phyloP scores from a whole-genome alignment of 2,888 invertebrate species.

The Ptychoptera albimana region DNA sequence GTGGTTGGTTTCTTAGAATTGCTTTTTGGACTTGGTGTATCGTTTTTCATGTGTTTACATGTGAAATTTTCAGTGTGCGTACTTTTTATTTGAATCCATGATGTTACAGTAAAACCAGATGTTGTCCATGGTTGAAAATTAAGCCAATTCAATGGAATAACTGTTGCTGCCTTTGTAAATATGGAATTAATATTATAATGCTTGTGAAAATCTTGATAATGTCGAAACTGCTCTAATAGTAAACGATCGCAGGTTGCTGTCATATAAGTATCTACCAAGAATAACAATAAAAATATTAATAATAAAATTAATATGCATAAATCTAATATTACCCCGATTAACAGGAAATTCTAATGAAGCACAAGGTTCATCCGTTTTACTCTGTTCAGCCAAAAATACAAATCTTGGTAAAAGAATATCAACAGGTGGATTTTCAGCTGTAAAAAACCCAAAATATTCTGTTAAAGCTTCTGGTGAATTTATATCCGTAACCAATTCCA shows the following conservation, averaged over 20 bases:
- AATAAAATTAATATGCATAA: too few species aligned
- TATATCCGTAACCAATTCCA: conserved; percentile 40
- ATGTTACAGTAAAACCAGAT: conserved; percentile 24
- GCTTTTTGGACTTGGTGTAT: conserved; percentile 20
- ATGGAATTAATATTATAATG: conserved; percentile 20
- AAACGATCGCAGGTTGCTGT: conserved; percentile 19
- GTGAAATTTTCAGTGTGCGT: neutral
- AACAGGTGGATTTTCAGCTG: conserved; percentile 36
- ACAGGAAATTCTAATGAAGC: conserved; percentile 24
- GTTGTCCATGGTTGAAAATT: conserved; percentile 20
- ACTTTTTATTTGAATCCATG: conserved; percentile 22
- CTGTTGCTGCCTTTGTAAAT: conserved; percentile 24
- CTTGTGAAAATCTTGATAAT: conserved; percentile 23
- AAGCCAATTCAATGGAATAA: conserved; percentile 24
- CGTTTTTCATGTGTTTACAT: conserved; percentile 19
- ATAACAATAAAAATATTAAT: too few species aligned
- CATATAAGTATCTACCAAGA: conserved; percentile 19
- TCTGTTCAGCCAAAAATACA: conserved; percentile 30
- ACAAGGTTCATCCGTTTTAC: conserved; percentile 17
- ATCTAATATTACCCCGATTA: neutral
- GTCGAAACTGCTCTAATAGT: conserved; percentile 22
- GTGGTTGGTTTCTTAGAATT: conserved; percentile 11
- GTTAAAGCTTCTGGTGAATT: conserved; percentile 32
- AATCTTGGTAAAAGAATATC: conserved; percentile 38
- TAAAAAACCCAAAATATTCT: conserved; percentile 41